Base-by-base conservation (phyloP, 1,140 invertebrate genomes). In the Alviniconcha marisindica region DNA sequence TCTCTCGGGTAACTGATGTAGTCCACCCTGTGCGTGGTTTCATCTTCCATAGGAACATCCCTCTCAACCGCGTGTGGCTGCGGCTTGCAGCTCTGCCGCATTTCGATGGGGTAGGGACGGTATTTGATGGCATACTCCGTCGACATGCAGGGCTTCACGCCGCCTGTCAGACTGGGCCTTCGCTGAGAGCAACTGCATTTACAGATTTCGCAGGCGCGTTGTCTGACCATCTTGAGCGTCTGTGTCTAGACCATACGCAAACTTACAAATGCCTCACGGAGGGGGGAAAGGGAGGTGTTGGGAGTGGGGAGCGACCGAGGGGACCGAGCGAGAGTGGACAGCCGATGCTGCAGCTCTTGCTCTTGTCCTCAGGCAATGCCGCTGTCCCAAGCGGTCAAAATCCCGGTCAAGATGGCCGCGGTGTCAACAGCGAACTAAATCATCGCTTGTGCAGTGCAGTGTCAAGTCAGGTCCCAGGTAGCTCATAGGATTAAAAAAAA, bases 181-280 rank as follows among this genome's bases (percentile, higher is more conserved):
- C 92, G 92, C 2, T 91, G 92, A 84, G 90, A 92, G 74, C 87
- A 86, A 86, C 92, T 91, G 77, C 91, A 92, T n/a, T 86, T 91
- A 84, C 91, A 92, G 74, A 92, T 92, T 80, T 92, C 89, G 84
- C 91, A 92, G 66, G 92, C 91, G 87, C 91, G 92, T 82, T 84
- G 86, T 77, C 89, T 90, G 24, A 82, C 79, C 89, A 90, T 90
- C 60, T 69, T 44, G 36, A 31, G 15, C 36, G 14, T 31, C 18
- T 54, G 44, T 28, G 0, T 66, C 28, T 48, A 31, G 5, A 24
- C n/a, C n/a, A n/a, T n/a, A 31, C 36, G 56, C 24, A 31, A 63
- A 15, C 24, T 38, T 76, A n/a, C n/a, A n/a, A n/a, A 42, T 38
- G 0, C 73, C 36, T 76, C 40, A 36, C 4, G 24, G 42, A 44